Evolutionary conservation across 1,140 invertebrate species (phyloP).

Genomic region (Apis florea): DNA sequence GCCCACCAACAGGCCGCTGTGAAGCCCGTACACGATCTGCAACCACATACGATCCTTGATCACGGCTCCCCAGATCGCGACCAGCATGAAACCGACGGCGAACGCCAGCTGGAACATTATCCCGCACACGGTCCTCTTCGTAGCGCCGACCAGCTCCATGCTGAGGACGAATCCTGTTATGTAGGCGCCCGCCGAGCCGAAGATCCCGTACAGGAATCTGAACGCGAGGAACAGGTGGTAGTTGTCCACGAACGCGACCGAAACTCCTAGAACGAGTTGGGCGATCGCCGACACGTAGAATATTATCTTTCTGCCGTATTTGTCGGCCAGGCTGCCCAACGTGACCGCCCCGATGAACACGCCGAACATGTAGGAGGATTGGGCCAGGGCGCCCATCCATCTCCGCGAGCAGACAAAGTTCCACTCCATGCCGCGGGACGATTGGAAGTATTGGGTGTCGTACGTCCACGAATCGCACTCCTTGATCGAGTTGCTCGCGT

Average conservation of each 20-base stretch:
- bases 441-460: slow-evolving; percentile 85
- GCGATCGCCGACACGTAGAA: slow-evolving; percentile 88
- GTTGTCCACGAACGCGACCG: slow-evolving; percentile 87
- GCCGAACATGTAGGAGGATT: slow-evolving; percentile 93
- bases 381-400: slow-evolving; percentile 90
- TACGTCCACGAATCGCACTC: slow-evolving; percentile 86
- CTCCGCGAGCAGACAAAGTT: slow-evolving; percentile 90
- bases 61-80: slow-evolving; percentile 90
- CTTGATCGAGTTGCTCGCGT: slow-evolving; percentile 76
- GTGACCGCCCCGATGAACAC: slow-evolving; percentile 91
- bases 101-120: slow-evolving; percentile 90
- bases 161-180: slow-evolving; percentile 92
- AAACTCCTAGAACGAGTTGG: slow-evolving; percentile 86
- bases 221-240: slow-evolving; percentile 87
- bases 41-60: slow-evolving; percentile 88
- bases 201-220: slow-evolving; percentile 88
- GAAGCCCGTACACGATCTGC: slow-evolving; percentile 90
- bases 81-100: slow-evolving; percentile 90
- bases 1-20: slow-evolving; percentile 86
- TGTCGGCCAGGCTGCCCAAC: slow-evolving; percentile 93
- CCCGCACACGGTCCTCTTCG: slow-evolving; percentile 90
- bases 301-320: slow-evolving; percentile 90
- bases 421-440: slow-evolving; percentile 90
- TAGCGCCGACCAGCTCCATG: slow-evolving; percentile 92
- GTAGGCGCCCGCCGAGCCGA: slow-evolving; percentile 91